Conservation (phyloP, 2,888 invertebrate species). For the Polyommatus iphigenia region DNA sequence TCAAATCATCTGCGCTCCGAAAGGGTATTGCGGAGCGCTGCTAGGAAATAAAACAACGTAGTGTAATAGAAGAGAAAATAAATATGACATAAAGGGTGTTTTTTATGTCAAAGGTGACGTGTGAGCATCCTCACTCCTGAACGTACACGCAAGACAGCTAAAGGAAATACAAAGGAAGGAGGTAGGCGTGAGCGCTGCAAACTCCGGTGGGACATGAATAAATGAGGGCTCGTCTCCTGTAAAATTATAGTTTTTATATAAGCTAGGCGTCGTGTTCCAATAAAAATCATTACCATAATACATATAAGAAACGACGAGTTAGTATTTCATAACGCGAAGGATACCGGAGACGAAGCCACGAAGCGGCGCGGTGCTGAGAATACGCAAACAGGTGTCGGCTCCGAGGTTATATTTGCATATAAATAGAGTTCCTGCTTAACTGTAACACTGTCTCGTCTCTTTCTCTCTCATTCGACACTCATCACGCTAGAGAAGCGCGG, state of each 20-base stretch:
- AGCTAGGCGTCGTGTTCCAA: conserved; percentile 15
- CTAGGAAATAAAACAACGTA: neutral
- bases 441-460: conserved; percentile 75
- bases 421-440: conserved; percentile 81
- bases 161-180: conserved; percentile 13
- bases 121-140: neutral
- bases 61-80: neutral
- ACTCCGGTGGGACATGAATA: conserved; percentile 17
- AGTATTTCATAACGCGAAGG: conserved; percentile 63
- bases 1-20: neutral
- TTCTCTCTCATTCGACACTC: conserved; percentile 61
- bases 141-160: neutral
- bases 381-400: conserved; percentile 81
- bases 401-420: conserved; percentile 80
- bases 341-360: conserved; percentile 71
- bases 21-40: neutral
- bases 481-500: conserved; percentile 64
- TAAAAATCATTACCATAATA: neutral
- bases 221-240: neutral
- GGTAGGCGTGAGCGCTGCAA: neutral
- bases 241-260: conserved; percentile 23
- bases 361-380: conserved; percentile 71
- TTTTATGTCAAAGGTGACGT: neutral
- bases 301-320: conserved; percentile 42
- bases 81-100: neutral